These are phyloP conservation scores for Tetropium fuscum DNA, from an alignment of 2,888 invertebrate species.

Conservation along the genomic window DNA sequence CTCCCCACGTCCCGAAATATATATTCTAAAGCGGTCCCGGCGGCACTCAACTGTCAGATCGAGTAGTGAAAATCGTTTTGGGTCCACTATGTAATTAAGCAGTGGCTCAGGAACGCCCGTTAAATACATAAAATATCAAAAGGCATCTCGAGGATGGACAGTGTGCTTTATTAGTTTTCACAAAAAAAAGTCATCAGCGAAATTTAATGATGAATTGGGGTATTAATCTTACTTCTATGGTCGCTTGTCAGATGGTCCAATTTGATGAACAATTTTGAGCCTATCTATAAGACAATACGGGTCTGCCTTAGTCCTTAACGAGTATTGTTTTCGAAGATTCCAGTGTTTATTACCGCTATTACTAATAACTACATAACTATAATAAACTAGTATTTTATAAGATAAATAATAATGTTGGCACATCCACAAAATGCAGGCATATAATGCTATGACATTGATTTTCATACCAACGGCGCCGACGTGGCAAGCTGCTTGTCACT, in stretches of 20 bases:
- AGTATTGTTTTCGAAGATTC: too few species aligned
- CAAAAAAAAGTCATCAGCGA: slow-evolving; percentile 28
- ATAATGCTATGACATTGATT: too few species aligned
- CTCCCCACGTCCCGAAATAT: slow-evolving; percentile 33
- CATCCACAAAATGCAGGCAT: too few species aligned
- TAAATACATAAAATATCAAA: slow-evolving; percentile 44
- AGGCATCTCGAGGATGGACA: slow-evolving; percentile 30
- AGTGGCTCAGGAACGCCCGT: slow-evolving; percentile 58
- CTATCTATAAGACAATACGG: neutral
- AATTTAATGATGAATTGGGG: slow-evolving; percentile 28
- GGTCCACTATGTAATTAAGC: slow-evolving; percentile 60
- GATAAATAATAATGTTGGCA: too few species aligned
- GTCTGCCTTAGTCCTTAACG: too few species aligned
- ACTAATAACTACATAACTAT: too few species aligned
- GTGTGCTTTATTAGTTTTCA: slow-evolving; percentile 17
- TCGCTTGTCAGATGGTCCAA: slow-evolving; percentile 5
- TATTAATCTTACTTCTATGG: slow-evolving; percentile 25
- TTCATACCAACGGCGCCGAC: too few species aligned
- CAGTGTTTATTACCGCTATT: too few species aligned
- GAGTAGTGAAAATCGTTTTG: slow-evolving; percentile 56
- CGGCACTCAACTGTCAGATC: slow-evolving; percentile 55
- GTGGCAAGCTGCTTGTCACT: too few species aligned
- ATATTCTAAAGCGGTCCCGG: slow-evolving; percentile 50
- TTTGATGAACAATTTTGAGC: too few species aligned
- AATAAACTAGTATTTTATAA: too few species aligned